phyloP scores from a whole-genome alignment of 2,113 vertebrate species.

The Antechinus stuartii region DNA sequence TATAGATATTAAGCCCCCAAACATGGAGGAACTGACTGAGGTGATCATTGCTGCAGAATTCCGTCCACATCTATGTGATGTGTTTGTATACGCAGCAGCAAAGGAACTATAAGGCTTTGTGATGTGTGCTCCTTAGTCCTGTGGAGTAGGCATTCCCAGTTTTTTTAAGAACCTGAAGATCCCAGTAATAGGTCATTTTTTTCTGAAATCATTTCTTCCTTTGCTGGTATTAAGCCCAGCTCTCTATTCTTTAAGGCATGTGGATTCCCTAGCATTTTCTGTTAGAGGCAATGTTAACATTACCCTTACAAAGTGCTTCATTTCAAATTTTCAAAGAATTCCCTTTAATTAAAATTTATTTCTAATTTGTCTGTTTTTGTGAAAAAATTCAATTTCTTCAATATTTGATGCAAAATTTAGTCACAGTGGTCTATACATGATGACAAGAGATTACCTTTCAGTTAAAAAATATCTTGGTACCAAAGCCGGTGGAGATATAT shows the following conservation, averaged over 20 bases:
- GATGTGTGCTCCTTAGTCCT: conserved; percentile 92
- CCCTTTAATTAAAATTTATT: not conserved
- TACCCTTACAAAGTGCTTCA: too few species aligned
- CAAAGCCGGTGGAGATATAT: conserved; percentile 93
- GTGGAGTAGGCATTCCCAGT: conserved; percentile 90
- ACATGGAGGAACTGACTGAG: conserved; percentile 93
- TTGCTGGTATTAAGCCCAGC: too few species aligned
- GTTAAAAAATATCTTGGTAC: conserved; percentile 96
- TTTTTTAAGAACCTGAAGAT: conserved; percentile 93
- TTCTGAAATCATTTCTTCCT: conserved; percentile 93
- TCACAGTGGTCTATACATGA: conserved; percentile 93
- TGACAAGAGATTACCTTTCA: conserved; percentile 95
- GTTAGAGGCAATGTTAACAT: too few species aligned
- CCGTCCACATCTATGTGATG: conserved; percentile 93
- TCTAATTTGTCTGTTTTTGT: not conserved
- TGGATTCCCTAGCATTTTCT: too few species aligned
- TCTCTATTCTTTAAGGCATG: too few species aligned
- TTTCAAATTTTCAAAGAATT: not conserved
- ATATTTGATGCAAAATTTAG: conserved; percentile 96
- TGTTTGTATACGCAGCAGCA: conserved; percentile 93
- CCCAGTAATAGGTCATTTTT: conserved; percentile 96
- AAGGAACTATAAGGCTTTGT: conserved; percentile 92
- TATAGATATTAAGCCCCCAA: conserved; percentile 95
- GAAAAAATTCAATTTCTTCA: conserved; percentile 84
- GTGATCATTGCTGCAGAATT: conserved; percentile 93